Evolutionary conservation across 2,113 vertebrate species (phyloP).

Genomic region (Menidia beryllina): DNA sequence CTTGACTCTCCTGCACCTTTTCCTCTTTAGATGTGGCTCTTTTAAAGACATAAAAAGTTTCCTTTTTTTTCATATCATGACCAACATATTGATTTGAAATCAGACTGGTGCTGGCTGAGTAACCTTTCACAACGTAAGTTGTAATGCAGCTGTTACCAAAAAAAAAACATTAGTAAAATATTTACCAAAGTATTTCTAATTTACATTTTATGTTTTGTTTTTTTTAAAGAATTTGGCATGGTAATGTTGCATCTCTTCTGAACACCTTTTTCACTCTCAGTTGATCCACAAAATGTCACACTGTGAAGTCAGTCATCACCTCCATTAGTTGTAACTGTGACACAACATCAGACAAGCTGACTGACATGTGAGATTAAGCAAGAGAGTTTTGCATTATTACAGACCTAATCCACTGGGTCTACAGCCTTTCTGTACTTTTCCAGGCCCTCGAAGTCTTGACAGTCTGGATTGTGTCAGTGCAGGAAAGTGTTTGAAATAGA

Average conservation of each 20-base stretch:
- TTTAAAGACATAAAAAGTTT: not conserved
- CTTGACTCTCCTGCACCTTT: not conserved
- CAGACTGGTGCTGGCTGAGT: not conserved
- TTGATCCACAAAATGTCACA: conserved; percentile 3
- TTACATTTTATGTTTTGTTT: not conserved
- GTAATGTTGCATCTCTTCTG: not conserved
- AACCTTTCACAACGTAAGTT: too few species aligned
- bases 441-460: conserved; percentile 35
- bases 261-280: conserved; percentile 17
- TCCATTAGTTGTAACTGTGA: conserved; percentile 5
- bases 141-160: too few species aligned
- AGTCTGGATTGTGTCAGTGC: conserved; percentile 19
- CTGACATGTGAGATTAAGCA: conserved; percentile 29
- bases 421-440: conserved; percentile 12
- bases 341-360: conserved; percentile 28
- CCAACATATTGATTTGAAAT: not conserved
- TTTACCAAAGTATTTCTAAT: too few species aligned
- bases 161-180: not conserved
- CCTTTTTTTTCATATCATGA: not conserved
- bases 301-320: conserved; percentile 6
- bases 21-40: not conserved
- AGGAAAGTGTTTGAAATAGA: conserved; percentile 43
- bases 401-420: conserved; percentile 10
- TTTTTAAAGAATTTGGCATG: too few species aligned
- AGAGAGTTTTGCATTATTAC: not conserved